A percentile compares a stretch with the other conserved stretches of the same genome.
Evolutionary conservation across 2,113 vertebrate species (phyloP).

Genomic region (Apeltes quadracus): DNA sequence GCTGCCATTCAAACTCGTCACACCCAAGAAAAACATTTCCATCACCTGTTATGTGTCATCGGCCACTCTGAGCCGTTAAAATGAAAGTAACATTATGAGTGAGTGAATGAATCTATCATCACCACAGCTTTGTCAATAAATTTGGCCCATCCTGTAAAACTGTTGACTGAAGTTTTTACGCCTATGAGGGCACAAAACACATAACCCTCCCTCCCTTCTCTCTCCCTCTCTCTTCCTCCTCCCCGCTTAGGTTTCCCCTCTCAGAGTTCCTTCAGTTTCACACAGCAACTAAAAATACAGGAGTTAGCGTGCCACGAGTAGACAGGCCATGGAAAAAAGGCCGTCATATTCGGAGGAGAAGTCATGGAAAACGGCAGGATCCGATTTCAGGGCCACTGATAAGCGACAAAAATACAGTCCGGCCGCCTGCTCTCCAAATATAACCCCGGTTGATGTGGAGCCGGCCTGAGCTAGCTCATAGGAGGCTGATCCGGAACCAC

Average conservation of each 20-base stretch:
- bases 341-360: slow-evolving; percentile 76
- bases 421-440: slow-evolving; percentile 64
- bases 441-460: slow-evolving; percentile 53
- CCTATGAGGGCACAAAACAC: slow-evolving; percentile 10
- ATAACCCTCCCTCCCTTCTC: neutral
- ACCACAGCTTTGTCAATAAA: neutral
- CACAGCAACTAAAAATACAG: slow-evolving; percentile 75
- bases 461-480: slow-evolving; percentile 11
- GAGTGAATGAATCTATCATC: slow-evolving; percentile 11
- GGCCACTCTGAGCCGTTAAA: slow-evolving; percentile 26
- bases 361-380: slow-evolving; percentile 78
- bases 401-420: slow-evolving; percentile 76
- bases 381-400: slow-evolving; percentile 77
- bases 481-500: slow-evolving; percentile 7
- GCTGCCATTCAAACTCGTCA: slow-evolving; percentile 35
- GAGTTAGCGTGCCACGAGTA: slow-evolving; percentile 63
- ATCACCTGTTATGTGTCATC: slow-evolving; percentile 29
- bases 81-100: slow-evolving; percentile 29
- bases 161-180: neutral
- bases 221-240: neutral
- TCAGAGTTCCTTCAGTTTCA: slow-evolving; percentile 75
- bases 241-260: slow-evolving; percentile 55
- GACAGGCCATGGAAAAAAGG: slow-evolving; percentile 73
- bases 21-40: slow-evolving; percentile 24
- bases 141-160: slow-evolving; percentile 5